Evolutionary conservation across 1,140 invertebrate species (phyloP).

Genomic region (Heterodera carotae): DNA sequence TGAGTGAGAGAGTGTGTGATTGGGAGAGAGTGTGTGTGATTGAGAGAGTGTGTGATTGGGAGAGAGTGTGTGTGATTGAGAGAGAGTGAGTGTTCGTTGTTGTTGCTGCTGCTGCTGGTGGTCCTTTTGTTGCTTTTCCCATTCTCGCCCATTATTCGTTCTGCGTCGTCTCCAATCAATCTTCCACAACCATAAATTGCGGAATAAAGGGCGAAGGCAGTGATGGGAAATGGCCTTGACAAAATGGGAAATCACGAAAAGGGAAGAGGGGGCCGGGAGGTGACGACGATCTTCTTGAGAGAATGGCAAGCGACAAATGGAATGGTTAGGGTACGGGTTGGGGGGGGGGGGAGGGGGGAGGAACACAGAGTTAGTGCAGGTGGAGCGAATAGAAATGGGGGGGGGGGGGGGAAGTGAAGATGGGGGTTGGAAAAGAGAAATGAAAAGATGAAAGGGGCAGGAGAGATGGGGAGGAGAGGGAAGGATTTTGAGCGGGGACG

Average conservation of each 20-base stretch:
- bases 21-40: too few relatives aligned
- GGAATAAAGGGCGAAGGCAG: not conserved
- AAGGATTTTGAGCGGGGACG: not conserved
- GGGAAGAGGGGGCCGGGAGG: too few relatives aligned
- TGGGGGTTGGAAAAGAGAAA: too few relatives aligned
- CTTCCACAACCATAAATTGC: constrained; percentile 1
- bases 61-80: too few relatives aligned
- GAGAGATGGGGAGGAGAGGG: not conserved
- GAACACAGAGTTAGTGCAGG: not conserved
- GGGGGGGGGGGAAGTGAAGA: too few relatives aligned
- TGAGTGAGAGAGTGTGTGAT: too few relatives aligned
- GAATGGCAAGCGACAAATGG: not conserved
- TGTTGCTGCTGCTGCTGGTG: not conserved
- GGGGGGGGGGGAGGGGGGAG: too few relatives aligned
- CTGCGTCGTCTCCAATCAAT: not conserved
- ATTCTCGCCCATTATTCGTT: not conserved
- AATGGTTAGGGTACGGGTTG: not conserved
- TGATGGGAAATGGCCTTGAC: not conserved
- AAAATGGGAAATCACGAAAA: not conserved
- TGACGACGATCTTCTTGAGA: not conserved
- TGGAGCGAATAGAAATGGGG: too few relatives aligned
- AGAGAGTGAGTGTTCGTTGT: not conserved
- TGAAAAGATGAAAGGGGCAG: too few relatives aligned
- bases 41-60: too few relatives aligned
- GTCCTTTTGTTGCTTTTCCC: constrained; percentile 2